Evolutionary conservation across 2,797 vertebrate species (phyloP), one percentile per base, ranked within the genome.

Genomic region (Apogon talboti): DNA sequence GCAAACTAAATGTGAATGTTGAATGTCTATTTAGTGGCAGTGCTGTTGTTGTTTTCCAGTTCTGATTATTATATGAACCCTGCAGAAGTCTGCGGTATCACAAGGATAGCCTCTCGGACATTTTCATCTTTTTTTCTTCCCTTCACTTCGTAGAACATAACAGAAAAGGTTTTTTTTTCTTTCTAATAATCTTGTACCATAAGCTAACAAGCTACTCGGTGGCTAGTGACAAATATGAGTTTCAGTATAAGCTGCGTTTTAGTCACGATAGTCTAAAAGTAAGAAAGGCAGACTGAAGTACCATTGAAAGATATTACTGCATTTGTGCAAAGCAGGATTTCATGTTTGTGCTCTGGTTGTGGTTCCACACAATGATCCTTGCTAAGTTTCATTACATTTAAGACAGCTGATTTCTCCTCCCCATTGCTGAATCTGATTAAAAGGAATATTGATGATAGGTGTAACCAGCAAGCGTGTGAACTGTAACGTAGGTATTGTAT

Each of bases 1-100:
- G 93, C 93, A 94, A 94, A 79, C 75, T 87, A 81, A 83, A 91
- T 91, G 89, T 89, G 87, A 90, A 91, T 85, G 87, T 88, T 82
- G 77, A 87, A 68, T 78, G 57, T 89, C 63, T 80, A 70, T 59
- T 71, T 46, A 75, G 79, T 79, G 71, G 69, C 81, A 62, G 73
- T 82, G 72, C 69, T 82, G 12, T 75, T 82, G 12, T 74, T 61
- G 69, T 82, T 82, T 70, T 59, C 68, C 83, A 79, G 79, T 80
- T 58, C 47, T 53, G 65, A 62, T 78, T 56, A 59, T 58, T 71
- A 64, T 71, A 71, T 60, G 69, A 68, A 72, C 43, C 70, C 66
- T 10, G 56, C 63, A 66, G 50, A 73, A 61, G 74, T 66, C 71
- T 76, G 49, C 63, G 45, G 65, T 43, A 44, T 82, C 71, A 66